phyloP scores from a whole-genome alignment of 2,797 vertebrate species.

The Rachycentron canadum region DNA sequence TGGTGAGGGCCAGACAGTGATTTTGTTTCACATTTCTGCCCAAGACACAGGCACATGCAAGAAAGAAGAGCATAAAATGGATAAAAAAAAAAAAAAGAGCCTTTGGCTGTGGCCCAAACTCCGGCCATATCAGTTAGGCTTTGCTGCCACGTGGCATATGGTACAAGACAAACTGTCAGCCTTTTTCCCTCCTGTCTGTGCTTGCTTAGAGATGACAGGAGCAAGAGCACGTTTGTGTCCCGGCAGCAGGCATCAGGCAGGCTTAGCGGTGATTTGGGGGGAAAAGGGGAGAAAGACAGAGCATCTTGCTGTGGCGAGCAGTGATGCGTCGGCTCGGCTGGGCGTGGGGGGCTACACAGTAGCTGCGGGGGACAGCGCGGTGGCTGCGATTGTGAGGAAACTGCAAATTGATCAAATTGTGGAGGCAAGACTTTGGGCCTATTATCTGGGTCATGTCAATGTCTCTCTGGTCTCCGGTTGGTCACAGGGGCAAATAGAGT shows the following conservation, averaged over 20 bases:
- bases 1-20: conserved; percentile 70
- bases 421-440: conserved; percentile 85
- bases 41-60: conserved; percentile 76
- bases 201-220: conserved; percentile 80
- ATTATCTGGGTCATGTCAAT: conserved; percentile 89
- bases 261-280: conserved; percentile 84
- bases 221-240: conserved; percentile 80
- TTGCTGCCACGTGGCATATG: conserved; percentile 89
- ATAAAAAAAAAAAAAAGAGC: conserved; percentile 70
- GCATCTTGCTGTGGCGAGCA: conserved; percentile 71
- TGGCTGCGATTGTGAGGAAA: conserved; percentile 78
- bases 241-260: conserved; percentile 83
- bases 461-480: conserved; percentile 83
- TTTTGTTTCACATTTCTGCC: conserved; percentile 80
- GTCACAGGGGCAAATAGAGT: conserved; percentile 71
- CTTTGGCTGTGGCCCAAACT: conserved; percentile 81
- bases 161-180: conserved; percentile 89
- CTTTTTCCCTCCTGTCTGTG: conserved; percentile 72
- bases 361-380: conserved; percentile 84
- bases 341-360: conserved; percentile 61
- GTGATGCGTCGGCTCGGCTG: conserved; percentile 72
- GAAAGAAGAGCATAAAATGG: conserved; percentile 71
- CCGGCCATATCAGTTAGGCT: conserved; percentile 83
- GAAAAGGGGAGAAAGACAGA: conserved; percentile 81
- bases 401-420: conserved; percentile 90